Evolutionary conservation across 2,888 invertebrate genomes (phyloP), one percentile per base, ranked within the genome.

Genomic region (Clivina fossor): DNA sequence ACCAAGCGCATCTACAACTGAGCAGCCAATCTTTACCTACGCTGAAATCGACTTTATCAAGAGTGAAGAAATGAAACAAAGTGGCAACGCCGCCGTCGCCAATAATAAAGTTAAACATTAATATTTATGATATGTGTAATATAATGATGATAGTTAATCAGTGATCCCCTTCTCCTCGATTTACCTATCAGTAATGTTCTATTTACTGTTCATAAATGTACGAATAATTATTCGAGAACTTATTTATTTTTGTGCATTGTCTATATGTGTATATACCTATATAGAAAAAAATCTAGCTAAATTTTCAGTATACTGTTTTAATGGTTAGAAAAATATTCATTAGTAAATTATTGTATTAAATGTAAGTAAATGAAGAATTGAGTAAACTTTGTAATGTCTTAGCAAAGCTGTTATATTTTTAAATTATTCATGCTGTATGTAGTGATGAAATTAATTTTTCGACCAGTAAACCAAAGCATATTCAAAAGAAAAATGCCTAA

Each of bases 31-130:
- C 56, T 82, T 85, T 66, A 79, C 80, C 32, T 90, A 90, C 74
- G 89, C 90, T 60, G 84, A 88, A 76, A 90, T 90, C 59, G 90
- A 90, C 78, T 90, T 90, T 74, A 77, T 81, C 24, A 83, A 84
- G 71, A 80, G 82, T 70, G 82, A 82, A 62, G 73, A 73, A 57
- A 67, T 76, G 58, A 75, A 71, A 58, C 62, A 30, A 40, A 9
- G 30, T 19, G 15, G 43, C n/a, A 57, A 38, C 41, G 60, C 63
- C 47, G 41, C 56, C 40, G 62, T 61, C 32, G 63, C 57, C 38
- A 68, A 68, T 58, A 59, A 67, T 18, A 69, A 68, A 59, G 65
- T 68, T 54, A 67, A 68, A 59, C 65, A 68, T 62, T 66, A 65
- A 63, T 56, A 46, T 22, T 20, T 50, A 33, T 15, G 35, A 43